Base-by-base conservation (phyloP, 2,797 vertebrate genomes). In the Hyperoplus lanceolatus region DNA sequence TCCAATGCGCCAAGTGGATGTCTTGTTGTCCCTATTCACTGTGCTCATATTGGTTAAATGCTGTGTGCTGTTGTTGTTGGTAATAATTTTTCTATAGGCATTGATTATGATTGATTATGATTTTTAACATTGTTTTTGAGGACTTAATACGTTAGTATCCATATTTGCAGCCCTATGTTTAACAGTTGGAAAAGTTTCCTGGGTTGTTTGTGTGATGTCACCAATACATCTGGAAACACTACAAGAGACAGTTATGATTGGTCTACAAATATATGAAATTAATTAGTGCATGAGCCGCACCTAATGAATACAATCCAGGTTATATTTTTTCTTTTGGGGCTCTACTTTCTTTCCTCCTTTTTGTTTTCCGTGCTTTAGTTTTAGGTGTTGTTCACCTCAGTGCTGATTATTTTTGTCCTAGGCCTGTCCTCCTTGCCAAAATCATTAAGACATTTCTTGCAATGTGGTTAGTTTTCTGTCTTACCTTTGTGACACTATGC, bases 1-100 rank as follows among this genome's bases (percentile, higher is more conserved):
- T 83, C 60, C 39, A 72, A 70, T 13, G 75, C 63, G 64, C 60
- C 63, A 74, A 75, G 49, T 61, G 61, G 68, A 75, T 63, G 65
- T 75, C 50, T 70, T 58, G 61, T 79, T 63, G 68, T 14, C 38
- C 29, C 48, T 21, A 36, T 64, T 79, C 29, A 18, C 12, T 60
- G n/a, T 76, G 16, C 18, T 65, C 42, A 57, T 46, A 39, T 58
- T 46, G 39, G 21, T 11, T 36, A 48, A 41, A 46, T 41, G 45
- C 39, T 42, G 11, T 11, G 58, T 15, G 43, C 4, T 54, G 36
- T 29, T 1, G 4, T 45, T 66, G 29, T 29, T 29, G 29, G 29
- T 29, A 29, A 29, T 29, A 21, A 29, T 29, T 29, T 29, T 29
- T 63, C 10, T 41, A 16, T 42, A 48, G 39, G n/a, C 43, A 57